Evolutionary conservation across 1,140 invertebrate genomes (phyloP).

Genomic region (Anthonomus grandis): DNA sequence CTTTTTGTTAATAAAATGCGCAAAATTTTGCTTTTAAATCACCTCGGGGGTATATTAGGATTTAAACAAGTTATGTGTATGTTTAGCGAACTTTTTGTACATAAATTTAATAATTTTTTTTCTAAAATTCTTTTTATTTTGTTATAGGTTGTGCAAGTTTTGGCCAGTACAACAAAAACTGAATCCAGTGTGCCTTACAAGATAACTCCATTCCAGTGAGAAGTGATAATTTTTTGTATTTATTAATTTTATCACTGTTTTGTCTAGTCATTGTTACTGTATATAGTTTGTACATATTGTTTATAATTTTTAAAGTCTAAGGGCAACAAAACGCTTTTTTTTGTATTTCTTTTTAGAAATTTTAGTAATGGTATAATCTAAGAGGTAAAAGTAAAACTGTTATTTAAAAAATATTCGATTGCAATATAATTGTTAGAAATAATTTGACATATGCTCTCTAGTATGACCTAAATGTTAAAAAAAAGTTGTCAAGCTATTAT

Average conservation of each 20-base stretch:
- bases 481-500: no score
- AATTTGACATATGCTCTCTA: no score
- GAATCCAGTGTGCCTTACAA: conserved; percentile 43
- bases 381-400: no score
- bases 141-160: conserved; percentile 37
- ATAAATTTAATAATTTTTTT: conserved; percentile 4
- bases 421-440: conserved; percentile 1
- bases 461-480: no score
- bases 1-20: conserved; percentile 31
- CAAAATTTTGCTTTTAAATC: conserved; percentile 20
- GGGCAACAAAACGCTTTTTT: conserved; percentile 15
- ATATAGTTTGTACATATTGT: conserved; percentile 42
- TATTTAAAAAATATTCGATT: background rate
- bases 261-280: conserved; percentile 45
- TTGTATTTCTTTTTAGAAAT: no score
- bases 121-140: conserved; percentile 31
- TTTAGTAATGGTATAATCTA: no score
- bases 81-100: conserved; percentile 21
- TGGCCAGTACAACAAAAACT: conserved; percentile 33
- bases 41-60: conserved; percentile 5
- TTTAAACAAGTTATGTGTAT: conserved; percentile 22
- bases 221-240: conserved; percentile 44
- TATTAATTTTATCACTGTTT: conserved; percentile 39
- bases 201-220: conserved; percentile 36
- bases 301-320: conserved; percentile 26